Conservation (phyloP, 2,888 invertebrate genomes). For the Drosophila acutilabella region DNA sequence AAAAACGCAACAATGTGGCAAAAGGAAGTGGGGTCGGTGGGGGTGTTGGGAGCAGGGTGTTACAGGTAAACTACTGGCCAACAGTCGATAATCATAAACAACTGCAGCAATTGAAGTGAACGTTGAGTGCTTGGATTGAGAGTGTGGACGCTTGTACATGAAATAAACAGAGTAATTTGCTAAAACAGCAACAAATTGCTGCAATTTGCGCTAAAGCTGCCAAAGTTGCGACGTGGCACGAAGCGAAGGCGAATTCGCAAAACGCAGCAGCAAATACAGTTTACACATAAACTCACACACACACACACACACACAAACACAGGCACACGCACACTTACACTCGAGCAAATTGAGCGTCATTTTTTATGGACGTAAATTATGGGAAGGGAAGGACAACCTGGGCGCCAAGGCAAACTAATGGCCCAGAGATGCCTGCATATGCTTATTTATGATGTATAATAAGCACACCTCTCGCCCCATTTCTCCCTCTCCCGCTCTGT, state of each 20-base stretch:
- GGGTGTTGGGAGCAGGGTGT: neutral
- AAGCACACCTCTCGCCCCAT: constrained; percentile 49
- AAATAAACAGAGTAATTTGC: constrained; percentile 82
- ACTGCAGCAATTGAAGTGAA: constrained; percentile 49
- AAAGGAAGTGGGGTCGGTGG: no score
- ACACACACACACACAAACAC: constrained; percentile 13
- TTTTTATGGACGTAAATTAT: constrained; percentile 77
- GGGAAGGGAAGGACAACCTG: constrained; percentile 56
- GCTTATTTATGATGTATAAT: constrained; percentile 79
- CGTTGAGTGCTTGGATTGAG: constrained; percentile 3
- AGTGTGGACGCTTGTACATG: constrained; percentile 48
- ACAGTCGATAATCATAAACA: constrained; percentile 76
- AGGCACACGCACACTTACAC: constrained; percentile 18
- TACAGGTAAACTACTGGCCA: constrained; percentile 52
- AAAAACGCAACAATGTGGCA: constrained; percentile 2
- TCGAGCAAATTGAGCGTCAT: constrained; percentile 72
- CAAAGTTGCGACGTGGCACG: constrained; percentile 63
- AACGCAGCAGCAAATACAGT: constrained; percentile 27
- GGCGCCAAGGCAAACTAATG: constrained; percentile 62
- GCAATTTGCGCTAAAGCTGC: constrained; percentile 78
- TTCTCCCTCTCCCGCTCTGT: neutral
- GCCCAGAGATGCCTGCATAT: constrained; percentile 68
- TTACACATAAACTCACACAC: constrained; percentile 6
- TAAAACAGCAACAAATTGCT: constrained; percentile 82
- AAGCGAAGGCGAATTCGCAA: constrained; percentile 30